A percentile compares a stretch with the other conserved stretches of the same genome.
Evolutionary conservation across 2,888 invertebrate species (phyloP).

Genomic region (Nemoura dubitans): DNA sequence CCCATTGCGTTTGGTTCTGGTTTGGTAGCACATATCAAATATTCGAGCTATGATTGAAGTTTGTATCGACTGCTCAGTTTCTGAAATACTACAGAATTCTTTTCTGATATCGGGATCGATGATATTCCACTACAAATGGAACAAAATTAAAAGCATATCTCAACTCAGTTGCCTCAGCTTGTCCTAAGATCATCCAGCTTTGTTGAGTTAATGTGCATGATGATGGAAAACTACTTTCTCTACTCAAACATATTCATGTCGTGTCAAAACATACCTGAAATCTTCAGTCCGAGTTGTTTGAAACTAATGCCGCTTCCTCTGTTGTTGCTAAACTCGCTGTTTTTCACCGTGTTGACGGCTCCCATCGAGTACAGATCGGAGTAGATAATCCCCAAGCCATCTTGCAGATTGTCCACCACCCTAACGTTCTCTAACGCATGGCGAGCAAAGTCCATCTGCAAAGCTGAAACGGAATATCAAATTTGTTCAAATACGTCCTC

Average conservation of each 20-base stretch:
- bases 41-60: too few species aligned
- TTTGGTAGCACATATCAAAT: too few species aligned
- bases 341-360: conserved; percentile 80
- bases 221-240: conserved; percentile 27
- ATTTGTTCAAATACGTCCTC: too few species aligned
- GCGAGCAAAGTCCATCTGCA: conserved; percentile 86
- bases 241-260: too few species aligned
- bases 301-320: conserved; percentile 89
- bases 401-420: conserved; percentile 86
- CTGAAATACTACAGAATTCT: too few species aligned
- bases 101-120: too few species aligned
- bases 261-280: conserved; percentile 61
- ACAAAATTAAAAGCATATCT: too few species aligned
- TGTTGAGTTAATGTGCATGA: background rate
- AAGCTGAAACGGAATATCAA: conserved; percentile 63
- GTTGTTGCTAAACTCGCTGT: conserved; percentile 86
- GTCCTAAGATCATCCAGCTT: too few species aligned
- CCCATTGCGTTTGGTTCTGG: too few species aligned
- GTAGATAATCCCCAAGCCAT: conserved; percentile 93
- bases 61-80: too few species aligned
- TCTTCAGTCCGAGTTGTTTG: conserved; percentile 84
- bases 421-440: conserved; percentile 84
- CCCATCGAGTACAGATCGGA: conserved; percentile 92
- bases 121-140: too few species aligned
- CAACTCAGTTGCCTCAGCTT: too few species aligned